phyloP scores from a whole-genome alignment of 2,888 invertebrate genomes.

The Coremacera marginata region DNA sequence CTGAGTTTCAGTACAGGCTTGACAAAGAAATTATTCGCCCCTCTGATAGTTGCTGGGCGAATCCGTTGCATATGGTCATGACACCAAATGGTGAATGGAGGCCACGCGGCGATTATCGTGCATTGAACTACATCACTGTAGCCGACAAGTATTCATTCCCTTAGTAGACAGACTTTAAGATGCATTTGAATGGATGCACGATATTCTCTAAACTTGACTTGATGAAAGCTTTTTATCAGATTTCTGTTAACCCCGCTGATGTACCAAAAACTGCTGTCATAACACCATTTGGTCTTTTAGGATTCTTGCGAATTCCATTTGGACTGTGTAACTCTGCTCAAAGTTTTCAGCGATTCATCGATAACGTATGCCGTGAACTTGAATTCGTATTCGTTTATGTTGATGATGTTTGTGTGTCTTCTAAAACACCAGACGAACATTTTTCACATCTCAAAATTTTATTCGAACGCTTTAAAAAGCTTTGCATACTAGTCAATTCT shows the following conservation, averaged over 20 bases:
- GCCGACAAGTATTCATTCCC: conserved; percentile 62
- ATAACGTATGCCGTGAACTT: not conserved
- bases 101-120: conserved; percentile 39
- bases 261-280: conserved; percentile 21
- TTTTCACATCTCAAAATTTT: not conserved
- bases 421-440: conserved; percentile 11
- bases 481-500: conserved; percentile 11
- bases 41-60: conserved; percentile 63
- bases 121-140: conserved; percentile 55
- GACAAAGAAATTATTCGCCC: conserved; percentile 63
- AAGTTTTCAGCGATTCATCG: not conserved
- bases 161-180: conserved; percentile 55
- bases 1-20: conserved; percentile 35
- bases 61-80: conserved; percentile 59
- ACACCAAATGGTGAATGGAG: too few relatives aligned
- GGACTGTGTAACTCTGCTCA: not conserved
- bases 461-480: not conserved
- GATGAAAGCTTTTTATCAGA: conserved; percentile 36
- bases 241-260: conserved; percentile 52
- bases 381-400: conserved; percentile 9
- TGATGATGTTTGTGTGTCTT: conserved; percentile 24
- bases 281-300: conserved; percentile 36
- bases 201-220: conserved; percentile 40
- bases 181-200: conserved; percentile 26
- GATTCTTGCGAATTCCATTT: conserved; percentile 56